Percentiles rank a stretch among this genome's conserved stretches.
These are phyloP conservation scores for Hydropsyche betteni DNA, from an alignment of 2,888 invertebrate genomes.

Conservation along the genomic window DNA sequence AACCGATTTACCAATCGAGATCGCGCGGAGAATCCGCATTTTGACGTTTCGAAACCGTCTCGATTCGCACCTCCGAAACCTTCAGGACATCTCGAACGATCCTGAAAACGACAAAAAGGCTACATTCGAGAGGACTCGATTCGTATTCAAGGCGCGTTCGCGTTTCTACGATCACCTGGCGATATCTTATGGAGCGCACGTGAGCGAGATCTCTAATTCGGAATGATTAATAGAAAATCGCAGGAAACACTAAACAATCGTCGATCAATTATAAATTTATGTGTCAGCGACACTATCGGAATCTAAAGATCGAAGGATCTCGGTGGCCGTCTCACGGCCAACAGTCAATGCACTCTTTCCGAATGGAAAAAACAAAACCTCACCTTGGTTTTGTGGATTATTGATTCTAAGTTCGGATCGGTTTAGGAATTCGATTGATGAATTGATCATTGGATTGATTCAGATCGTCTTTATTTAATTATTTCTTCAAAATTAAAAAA, in stretches of 20 bases:
- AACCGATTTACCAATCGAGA: no score
- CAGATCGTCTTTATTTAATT: no score
- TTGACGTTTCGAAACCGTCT: no score
- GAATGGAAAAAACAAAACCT: background rate
- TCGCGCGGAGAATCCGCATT: no score
- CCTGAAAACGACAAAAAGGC: background rate
- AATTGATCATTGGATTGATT: no score
- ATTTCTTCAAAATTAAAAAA: no score
- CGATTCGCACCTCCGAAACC: no score
- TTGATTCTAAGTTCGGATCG: no score
- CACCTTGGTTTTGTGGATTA: no score
- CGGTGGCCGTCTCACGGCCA: slow-evolving; percentile 14
- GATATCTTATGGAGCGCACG: slow-evolving; percentile 41
- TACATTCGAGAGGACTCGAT: background rate
- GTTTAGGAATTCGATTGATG: background rate
- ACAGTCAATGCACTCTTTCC: slow-evolving; percentile 4
- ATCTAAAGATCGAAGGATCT: background rate
- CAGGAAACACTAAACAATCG: slow-evolving; percentile 34
- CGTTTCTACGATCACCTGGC: slow-evolving; percentile 17
- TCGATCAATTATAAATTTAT: slow-evolving; percentile 30
- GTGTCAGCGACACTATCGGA: slow-evolving; percentile 27
- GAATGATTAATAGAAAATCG: slow-evolving; percentile 33
- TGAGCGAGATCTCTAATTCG: slow-evolving; percentile 38
- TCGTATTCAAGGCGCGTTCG: slow-evolving; percentile 11
- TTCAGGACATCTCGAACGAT: no score